phyloP scores from a whole-genome alignment of 2,888 invertebrate genomes.

The Ectropis crepuscularia region DNA sequence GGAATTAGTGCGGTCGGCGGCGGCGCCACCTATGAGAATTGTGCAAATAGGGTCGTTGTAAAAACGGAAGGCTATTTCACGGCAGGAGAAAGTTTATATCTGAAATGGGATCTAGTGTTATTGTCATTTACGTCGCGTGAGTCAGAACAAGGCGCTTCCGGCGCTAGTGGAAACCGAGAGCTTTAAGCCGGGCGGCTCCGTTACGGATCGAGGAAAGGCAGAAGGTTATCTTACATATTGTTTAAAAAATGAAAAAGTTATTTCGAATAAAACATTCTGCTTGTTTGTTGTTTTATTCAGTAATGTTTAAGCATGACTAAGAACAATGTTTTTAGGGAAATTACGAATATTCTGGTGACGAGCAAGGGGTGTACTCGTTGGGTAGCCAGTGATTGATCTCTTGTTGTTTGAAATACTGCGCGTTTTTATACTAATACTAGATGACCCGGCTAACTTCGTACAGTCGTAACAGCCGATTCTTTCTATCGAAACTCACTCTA shows the following conservation, averaged over 20 bases:
- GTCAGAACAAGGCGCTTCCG: conserved; percentile 29
- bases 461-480: no score
- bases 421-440: no score
- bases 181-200: conserved; percentile 1
- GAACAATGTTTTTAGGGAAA: no score
- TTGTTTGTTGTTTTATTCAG: no score
- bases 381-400: no score
- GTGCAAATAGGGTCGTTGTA: conserved; percentile 25
- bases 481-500: no score
- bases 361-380: no score
- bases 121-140: conserved; percentile 25
- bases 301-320: no score
- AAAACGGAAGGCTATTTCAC: conserved; percentile 23
- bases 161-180: conserved; percentile 9
- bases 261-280: no score
- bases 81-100: conserved; percentile 26
- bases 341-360: no score
- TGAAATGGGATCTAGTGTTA: conserved; percentile 30
- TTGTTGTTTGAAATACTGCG: no score
- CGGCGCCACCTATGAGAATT: conserved; percentile 21
- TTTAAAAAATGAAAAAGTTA: neutral
- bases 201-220: neutral
- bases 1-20: conserved; percentile 24
- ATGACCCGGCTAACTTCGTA: no score
- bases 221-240: neutral